phyloP scores from a whole-genome alignment of 2,113 vertebrate species.

The Puma concolor region DNA sequence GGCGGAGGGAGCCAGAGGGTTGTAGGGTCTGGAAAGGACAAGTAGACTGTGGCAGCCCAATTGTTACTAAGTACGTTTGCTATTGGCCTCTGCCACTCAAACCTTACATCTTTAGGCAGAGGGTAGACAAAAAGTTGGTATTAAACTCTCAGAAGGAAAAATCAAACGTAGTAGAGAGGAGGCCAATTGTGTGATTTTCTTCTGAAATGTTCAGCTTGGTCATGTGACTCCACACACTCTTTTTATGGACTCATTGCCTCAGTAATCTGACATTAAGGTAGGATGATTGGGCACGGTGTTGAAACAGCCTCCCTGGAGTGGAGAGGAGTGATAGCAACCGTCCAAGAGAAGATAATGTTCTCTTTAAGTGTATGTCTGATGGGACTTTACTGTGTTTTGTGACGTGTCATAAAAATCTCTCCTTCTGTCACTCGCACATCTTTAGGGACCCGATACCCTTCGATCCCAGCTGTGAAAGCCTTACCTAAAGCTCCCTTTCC shows the following conservation, averaged over 20 bases:
- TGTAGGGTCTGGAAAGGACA: not conserved
- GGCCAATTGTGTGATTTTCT: not conserved
- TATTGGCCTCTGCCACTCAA: not conserved
- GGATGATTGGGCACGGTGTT: not conserved
- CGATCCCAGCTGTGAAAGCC: not conserved
- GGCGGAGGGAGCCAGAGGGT: not conserved
- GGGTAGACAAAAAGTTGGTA: not conserved
- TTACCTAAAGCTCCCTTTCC: not conserved
- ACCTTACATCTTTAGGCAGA: not conserved
- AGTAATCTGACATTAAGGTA: not conserved
- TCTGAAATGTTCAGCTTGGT: conserved; percentile 13
- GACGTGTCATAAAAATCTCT: not conserved
- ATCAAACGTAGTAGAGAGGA: not conserved
- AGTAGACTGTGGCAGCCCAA: not conserved
- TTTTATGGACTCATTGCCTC: not conserved
- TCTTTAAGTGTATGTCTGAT: not conserved
- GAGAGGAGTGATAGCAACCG: not conserved
- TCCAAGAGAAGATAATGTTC: not conserved
- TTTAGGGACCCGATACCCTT: not conserved
- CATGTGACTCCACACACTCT: not conserved
- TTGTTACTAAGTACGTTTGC: not conserved
- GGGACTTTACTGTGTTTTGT: not conserved
- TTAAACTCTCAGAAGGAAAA: not conserved
- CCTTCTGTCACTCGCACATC: not conserved
- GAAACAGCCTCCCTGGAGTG: not conserved